Evolutionary conservation across 1,140 invertebrate species (phyloP).

Genomic region (Procambarus virginalis): DNA sequence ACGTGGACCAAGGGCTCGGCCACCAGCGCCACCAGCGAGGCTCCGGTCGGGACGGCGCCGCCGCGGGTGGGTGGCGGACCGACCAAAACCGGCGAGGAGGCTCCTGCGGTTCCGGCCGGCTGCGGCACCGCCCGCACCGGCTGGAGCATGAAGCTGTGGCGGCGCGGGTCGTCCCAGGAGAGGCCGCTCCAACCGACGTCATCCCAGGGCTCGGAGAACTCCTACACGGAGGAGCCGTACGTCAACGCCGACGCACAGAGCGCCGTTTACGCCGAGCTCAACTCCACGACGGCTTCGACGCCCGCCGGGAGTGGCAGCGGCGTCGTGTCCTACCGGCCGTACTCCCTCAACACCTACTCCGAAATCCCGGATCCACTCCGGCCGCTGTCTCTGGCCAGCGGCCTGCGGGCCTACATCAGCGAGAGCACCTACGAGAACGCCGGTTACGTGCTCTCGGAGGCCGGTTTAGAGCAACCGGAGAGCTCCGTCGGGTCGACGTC

Average conservation of each 20-base stretch:
- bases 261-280: conserved; percentile 72
- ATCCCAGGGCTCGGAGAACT: conserved; percentile 69
- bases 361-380: conserved; percentile 71
- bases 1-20: conserved; percentile 59
- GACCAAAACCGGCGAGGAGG: neutral
- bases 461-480: conserved; percentile 63
- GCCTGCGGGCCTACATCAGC: conserved; percentile 64
- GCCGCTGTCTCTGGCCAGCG: conserved; percentile 29
- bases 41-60: neutral
- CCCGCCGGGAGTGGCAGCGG: conserved; percentile 47
- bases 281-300: conserved; percentile 62
- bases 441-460: conserved; percentile 70
- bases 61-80: neutral
- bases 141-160: conserved; percentile 70
- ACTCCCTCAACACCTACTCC: conserved; percentile 72
- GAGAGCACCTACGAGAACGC: conserved; percentile 72
- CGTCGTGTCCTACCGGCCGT: conserved; percentile 45
- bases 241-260: conserved; percentile 70
- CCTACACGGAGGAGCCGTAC: conserved; percentile 71
- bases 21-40: conserved; percentile 28
- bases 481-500: conserved; percentile 62
- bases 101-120: conserved; percentile 4
- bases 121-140: conserved; percentile 45
- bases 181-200: conserved; percentile 63
- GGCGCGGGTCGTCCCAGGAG: conserved; percentile 62